Base-by-base conservation (phyloP, 2,797 vertebrate species). In the Falco cherrug region DNA sequence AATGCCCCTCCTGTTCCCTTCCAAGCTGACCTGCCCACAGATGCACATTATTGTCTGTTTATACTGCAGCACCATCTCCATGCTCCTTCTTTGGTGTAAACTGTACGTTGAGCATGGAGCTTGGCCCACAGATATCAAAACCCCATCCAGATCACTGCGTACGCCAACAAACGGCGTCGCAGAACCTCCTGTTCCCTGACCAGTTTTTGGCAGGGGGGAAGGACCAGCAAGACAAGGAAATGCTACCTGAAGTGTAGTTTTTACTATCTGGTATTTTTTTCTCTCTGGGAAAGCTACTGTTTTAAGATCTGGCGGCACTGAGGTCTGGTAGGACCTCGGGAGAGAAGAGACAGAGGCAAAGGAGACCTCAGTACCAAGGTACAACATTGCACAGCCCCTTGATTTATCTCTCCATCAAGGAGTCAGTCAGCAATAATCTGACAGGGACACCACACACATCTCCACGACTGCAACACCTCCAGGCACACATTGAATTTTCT, bases 41-140 rank as follows among this genome's bases (percentile, higher is more conserved):
- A 45, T 8, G 31, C 48, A 39, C 14, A 57, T 37, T 20, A 9
- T 4, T 24, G 53, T 28, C 77, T 70, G 77, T 63, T 43, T 71
- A 13, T 43, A 5, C 73, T 59, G 85, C 78, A 45, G 89, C 89
- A 68, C 85, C 92, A 79, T 50, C 92, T 91, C 89, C 50, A 47
- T 6, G 11, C 3, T 20, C 64, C 68, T 79, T 35, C 26, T 43
- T 5, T 1, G 33, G n/a, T 63, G 3, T 35, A 26, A 75, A 59
- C 29, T 4, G 26, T 10, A 19, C 1, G 3, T 31, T 13, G 60
- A 60, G 45, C 33, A 9, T 60, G 31, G 33, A 59, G 70, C 61
- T 28, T 51, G 79, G 75, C 31, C 54, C 39, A 5, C 21, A 16
- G 59, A 15, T 3, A 28, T 17, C 65, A 31, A 73, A 69, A 63